Evolutionary conservation across 1,140 invertebrate genomes (phyloP).

Genomic region (Procambarus clarkii): DNA sequence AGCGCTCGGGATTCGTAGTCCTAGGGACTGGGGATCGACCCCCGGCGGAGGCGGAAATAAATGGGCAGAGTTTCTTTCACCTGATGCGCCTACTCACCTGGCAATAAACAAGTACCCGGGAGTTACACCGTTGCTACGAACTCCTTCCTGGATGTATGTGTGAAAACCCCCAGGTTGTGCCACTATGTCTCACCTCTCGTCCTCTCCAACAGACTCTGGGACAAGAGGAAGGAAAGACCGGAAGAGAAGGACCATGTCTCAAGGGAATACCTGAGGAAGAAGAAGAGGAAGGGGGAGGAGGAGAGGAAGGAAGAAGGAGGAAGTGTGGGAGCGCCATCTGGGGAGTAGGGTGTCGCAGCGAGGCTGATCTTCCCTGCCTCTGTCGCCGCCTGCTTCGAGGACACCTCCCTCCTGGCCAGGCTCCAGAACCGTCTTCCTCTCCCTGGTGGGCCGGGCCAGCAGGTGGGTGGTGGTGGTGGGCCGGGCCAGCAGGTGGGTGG

Average conservation of each 20-base stretch:
- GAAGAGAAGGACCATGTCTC: neutral
- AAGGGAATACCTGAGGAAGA: slow-evolving; percentile 10
- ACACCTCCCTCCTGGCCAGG: slow-evolving; percentile 34
- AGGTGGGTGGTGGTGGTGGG: slow-evolving; percentile 36
- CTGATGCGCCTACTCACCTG: no score
- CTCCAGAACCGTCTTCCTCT: slow-evolving; percentile 32
- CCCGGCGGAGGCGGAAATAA: no score
- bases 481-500: no score
- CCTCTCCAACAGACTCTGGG: neutral
- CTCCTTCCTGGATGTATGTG: no score
- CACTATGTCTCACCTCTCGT: no score
- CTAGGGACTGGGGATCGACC: no score
- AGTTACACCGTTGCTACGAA: no score
- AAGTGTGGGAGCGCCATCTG: neutral
- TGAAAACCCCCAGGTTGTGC: no score
- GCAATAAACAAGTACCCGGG: no score
- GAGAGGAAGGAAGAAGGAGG: neutral
- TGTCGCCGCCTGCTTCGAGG: slow-evolving; percentile 45
- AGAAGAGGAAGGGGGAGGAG: neutral
- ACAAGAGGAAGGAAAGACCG: neutral
- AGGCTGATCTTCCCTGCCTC: slow-evolving; percentile 30
- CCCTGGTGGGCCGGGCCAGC: slow-evolving; percentile 38
- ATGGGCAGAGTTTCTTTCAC: no score
- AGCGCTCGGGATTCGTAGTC: no score
- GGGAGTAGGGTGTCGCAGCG: slow-evolving; percentile 22